Evolutionary conservation across 1,140 invertebrate species (phyloP).

Genomic region (Ceratoteleas bidentatus): DNA sequence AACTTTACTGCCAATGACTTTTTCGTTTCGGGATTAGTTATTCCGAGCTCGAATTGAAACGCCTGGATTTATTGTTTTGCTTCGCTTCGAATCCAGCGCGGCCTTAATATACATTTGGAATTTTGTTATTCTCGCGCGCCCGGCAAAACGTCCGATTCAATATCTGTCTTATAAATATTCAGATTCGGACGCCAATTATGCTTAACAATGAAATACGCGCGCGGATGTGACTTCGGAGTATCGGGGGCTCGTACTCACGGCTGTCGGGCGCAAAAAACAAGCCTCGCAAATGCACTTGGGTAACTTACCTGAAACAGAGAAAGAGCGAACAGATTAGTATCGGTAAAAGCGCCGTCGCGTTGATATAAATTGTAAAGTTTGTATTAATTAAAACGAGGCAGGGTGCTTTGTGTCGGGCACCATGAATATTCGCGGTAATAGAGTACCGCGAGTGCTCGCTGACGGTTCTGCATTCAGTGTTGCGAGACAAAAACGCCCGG

Average conservation of each 20-base stretch:
- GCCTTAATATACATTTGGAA: constrained; percentile 25
- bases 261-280: neutral
- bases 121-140: neutral
- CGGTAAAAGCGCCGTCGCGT: constrained; percentile 3
- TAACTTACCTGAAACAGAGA: constrained; percentile 62
- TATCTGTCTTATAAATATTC: constrained; percentile 29
- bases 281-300: constrained; percentile 3
- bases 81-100: constrained; percentile 4
- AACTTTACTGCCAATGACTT: constrained; percentile 18
- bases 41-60: constrained; percentile 7
- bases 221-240: neutral
- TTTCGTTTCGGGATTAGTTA: constrained; percentile 11
- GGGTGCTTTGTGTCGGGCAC: neutral
- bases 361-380: constrained; percentile 35
- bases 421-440: constrained; percentile 34
- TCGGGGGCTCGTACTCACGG: constrained; percentile 17
- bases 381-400: constrained; percentile 1
- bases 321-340: constrained; percentile 21
- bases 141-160: constrained; percentile 1
- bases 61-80: constrained; percentile 18
- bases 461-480: constrained; percentile 21
- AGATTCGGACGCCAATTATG: constrained; percentile 16
- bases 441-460: constrained; percentile 18
- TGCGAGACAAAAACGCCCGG: constrained; percentile 35
- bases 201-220: constrained; percentile 13